These are phyloP conservation scores for Leptogaster cylindrica DNA, from an alignment of 2,888 invertebrate species.

Conservation along the genomic window DNA sequence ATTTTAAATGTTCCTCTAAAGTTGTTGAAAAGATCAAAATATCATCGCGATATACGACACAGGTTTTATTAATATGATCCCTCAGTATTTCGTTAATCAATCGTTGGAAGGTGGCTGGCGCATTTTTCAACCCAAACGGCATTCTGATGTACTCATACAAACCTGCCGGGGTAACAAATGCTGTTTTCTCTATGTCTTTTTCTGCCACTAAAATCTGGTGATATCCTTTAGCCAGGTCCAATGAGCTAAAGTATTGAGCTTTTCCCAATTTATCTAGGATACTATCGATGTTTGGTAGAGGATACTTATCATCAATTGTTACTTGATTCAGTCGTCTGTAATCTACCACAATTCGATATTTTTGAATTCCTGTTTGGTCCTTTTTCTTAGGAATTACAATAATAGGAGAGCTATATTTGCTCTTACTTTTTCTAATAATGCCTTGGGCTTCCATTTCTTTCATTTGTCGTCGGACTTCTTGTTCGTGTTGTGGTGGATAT, in stretches of 20 bases:
- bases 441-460: conserved; percentile 38
- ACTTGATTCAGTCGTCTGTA: too few relatives aligned
- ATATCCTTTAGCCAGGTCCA: conserved; percentile 42
- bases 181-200: conserved; percentile 45
- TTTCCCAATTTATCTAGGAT: conserved; percentile 32
- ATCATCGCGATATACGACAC: background rate
- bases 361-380: conserved; percentile 39
- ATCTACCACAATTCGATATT: conserved; percentile 41
- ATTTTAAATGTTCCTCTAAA: background rate
- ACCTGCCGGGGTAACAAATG: conserved; percentile 42
- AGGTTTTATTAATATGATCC: conserved; percentile 40
- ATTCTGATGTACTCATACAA: conserved; percentile 39
- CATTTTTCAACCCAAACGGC: conserved; percentile 39
- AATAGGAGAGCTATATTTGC: conserved; percentile 32
- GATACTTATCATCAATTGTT: conserved; percentile 47
- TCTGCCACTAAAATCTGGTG: conserved; percentile 40
- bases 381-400: conserved; percentile 40
- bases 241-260: conserved; percentile 46
- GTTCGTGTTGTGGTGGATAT: conserved; percentile 35
- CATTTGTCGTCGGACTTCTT: conserved; percentile 23
- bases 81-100: conserved; percentile 41
- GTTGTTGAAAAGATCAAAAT: background rate
- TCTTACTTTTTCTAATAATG: conserved; percentile 37
- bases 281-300: conserved; percentile 45
- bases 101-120: conserved; percentile 39